Base-by-base conservation (phyloP, 1,140 invertebrate species). In the Radopholus similis region DNA sequence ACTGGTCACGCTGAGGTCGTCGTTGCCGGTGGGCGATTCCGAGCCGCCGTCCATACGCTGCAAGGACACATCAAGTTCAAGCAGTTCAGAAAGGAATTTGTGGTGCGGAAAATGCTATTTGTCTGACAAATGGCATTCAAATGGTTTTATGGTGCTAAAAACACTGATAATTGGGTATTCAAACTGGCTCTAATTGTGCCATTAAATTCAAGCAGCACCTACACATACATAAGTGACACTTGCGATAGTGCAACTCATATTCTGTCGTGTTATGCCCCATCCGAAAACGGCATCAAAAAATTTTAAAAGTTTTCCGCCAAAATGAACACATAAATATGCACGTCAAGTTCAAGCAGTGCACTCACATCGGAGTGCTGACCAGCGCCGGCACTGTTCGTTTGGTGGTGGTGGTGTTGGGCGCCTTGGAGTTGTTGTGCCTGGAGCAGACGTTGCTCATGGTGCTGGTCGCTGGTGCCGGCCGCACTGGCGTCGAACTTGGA, bases 41-140 rank as follows among this genome's bases (percentile, higher is more conserved):
- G 77, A 79, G 8, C 77, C 77, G 32, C 77, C 77, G 34, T 82
- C 70, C 26, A 80, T 82, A 42, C 80, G 21, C 70, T 81, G 4
- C 23, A 51, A 26, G n/a, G n/a, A n/a, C n/a, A n/a, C n/a, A n/a
- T n/a, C n/a, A n/a, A n/a, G n/a, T n/a, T n/a, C n/a, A n/a, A n/a
- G n/a, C n/a, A 42, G 18, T n/a, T 42, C 38, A 42, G 18, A 42
- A 13, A 13, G 11, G 18, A 42, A 42, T 42, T 11, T 42, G 18
- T 42, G 0, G 38, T 13, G 18, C 1, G 38, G 11, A 42, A 40
- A 40, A 40, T 40, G n/a, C n/a, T n/a, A n/a, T n/a, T n/a, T 40
- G 11, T 40, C 38, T 13, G 11, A 42, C 11, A 42, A 42, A 42
- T 42, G 38, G 38, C 1, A 42, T 42, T 42, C 18, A n/a, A n/a